Conservation (phyloP, 2,888 invertebrate genomes). For the Tetheella fluctuosa region DNA sequence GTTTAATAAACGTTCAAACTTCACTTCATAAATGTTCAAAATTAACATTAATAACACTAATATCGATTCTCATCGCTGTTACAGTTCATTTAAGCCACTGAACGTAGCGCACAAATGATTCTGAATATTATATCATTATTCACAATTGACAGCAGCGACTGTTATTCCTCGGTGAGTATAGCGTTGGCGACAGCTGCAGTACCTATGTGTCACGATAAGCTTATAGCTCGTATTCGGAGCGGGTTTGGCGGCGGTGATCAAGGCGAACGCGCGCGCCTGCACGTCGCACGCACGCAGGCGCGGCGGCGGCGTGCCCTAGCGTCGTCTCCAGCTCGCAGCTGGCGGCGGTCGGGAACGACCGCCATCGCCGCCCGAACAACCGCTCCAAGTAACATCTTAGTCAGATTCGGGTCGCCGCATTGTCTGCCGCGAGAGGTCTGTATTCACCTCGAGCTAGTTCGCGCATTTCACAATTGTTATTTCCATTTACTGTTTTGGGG, state of each 20-base stretch:
- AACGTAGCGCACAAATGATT: slow-evolving; percentile 51
- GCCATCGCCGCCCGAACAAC: slow-evolving; percentile 86
- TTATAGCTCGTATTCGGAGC: slow-evolving; percentile 81
- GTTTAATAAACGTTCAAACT: slow-evolving; percentile 47
- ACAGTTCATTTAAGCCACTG: slow-evolving; percentile 53
- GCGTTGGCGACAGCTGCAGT: slow-evolving; percentile 20
- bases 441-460: slow-evolving; percentile 86
- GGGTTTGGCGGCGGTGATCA: slow-evolving; percentile 78
- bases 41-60: slow-evolving; percentile 47
- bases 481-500: slow-evolving; percentile 87
- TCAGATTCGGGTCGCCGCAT: slow-evolving; percentile 86
- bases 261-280: slow-evolving; percentile 68
- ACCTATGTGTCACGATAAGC: slow-evolving; percentile 31
- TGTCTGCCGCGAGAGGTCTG: slow-evolving; percentile 80
- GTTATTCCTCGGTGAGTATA: slow-evolving; percentile 16
- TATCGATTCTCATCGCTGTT: slow-evolving; percentile 45
- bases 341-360: slow-evolving; percentile 74
- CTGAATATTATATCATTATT: slow-evolving; percentile 48
- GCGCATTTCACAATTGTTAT: slow-evolving; percentile 91
- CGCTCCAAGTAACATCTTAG: slow-evolving; percentile 90
- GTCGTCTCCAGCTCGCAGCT: slow-evolving; percentile 70
- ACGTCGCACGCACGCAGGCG: slow-evolving; percentile 56
- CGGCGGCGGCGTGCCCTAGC: slow-evolving; percentile 51
- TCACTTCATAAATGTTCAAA: slow-evolving; percentile 46
- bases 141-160: slow-evolving; percentile 57